Base-by-base conservation (phyloP, 2,888 invertebrate species). In the Acheta domesticus region DNA sequence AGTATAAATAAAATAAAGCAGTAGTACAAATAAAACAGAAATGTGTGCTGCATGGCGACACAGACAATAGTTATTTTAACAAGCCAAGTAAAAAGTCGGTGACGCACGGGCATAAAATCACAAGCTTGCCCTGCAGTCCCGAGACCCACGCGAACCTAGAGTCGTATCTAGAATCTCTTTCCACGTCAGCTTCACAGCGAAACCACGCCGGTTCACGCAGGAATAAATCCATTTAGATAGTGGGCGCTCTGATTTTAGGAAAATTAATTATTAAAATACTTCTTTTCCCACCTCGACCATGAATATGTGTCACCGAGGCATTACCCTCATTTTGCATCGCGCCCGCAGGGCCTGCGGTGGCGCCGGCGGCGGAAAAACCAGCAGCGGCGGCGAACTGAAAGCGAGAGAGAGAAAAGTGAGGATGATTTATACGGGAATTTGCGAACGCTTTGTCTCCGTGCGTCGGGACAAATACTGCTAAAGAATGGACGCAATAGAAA, bases 371-470 rank as follows among this genome's bases (percentile, higher is more conserved):
- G 36, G 36, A 62, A 62, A 62, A 14, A 62, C 62, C 62, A 62
- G 62, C 14, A 62, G 62, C 14, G 62, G 62, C 14, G 16, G 62
- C 14, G 62, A 14, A 19, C 16, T 8, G 62, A n/a, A 62, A 62
- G n/a, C 16, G 62, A 62, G n/a, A 62, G 62, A n/a, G 62, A 62
- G 36, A 62, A 62, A 62, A 62, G 62, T n/a, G 62, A n/a, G 16
- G 62, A 62, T 62, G 62, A 62, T 62, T 62, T 62, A 62, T n/a
- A n/a, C 62, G 62, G 16, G 62, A 62, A 62, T 62, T 62, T 62
- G 62, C 62, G n/a, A 62, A 62, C 62, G 62, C 62, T 62, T 62
- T 62, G 62, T 62, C 62, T 14, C n/a, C 16, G 62, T n/a, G 62
- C 62, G 62, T 62, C 62, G 62, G 62, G 62, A 62, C 62, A 62